Evolutionary conservation across 2,113 vertebrate species (phyloP), one percentile per base, ranked within the genome.

Genomic region (Garra rufa): DNA sequence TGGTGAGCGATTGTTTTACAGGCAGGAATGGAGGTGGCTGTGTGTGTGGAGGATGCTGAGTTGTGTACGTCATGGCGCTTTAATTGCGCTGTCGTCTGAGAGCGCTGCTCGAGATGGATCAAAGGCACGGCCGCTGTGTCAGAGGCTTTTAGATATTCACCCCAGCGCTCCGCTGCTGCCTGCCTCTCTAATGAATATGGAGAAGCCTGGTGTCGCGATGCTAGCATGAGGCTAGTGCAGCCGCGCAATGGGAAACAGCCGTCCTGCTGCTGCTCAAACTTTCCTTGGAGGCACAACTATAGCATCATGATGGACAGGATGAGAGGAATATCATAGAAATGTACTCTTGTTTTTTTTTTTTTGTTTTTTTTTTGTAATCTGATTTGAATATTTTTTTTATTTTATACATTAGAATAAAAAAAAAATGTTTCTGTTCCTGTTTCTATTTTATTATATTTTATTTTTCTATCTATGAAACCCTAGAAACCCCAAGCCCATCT

Each of bases 21-120:
- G 4, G 65, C 19, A 70, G 67, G 10, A 21, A 41, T 41, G 34
- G 34, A 69, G 28, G 59, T 28, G 59, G 13, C n/a, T 2, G 13
- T 30, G 59, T 63, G 3, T 63, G 26, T 28, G 59, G 26, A 14
- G 4, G 24, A n/a, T 82, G 80, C 28, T 24, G 5, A 10, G 52
- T 59, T 59, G 52, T 55, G 50, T 57, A 74, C 86, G 88, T 87
- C 88, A 89, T 85, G 57, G 13, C 48, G 30, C 61, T 67, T 89
- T 24, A 92, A 92, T 81, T 83, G 91, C 88, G 76, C 48, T 85
- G 91, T 93, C 92, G 92, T 38, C 30, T 21, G 65, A 41, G 65
- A 85, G 41, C 57, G 80, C 11, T 78, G 73, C 83, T 70, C 21
- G 34, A 70, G 67, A 50, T 76, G 78, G 83, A 88, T 74, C 41